phyloP scores from a whole-genome alignment of 2,888 invertebrate genomes.

The Lasioglossum vierecki region DNA sequence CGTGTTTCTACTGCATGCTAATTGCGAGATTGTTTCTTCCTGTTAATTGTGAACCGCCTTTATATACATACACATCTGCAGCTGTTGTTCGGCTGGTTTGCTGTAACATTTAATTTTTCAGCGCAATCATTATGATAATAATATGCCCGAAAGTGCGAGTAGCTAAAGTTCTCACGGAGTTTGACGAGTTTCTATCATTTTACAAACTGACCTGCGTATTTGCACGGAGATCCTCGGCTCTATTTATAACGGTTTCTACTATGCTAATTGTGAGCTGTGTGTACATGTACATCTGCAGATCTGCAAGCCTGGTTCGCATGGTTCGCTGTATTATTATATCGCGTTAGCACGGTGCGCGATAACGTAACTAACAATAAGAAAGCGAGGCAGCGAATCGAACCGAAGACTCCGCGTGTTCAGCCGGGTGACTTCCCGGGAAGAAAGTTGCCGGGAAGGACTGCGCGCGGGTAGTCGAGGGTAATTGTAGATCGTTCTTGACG shows the following conservation, averaged over 20 bases:
- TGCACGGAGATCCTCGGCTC: neutral
- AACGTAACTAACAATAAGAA: slow-evolving; percentile 20
- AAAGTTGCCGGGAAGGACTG: slow-evolving; percentile 43
- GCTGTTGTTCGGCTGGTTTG: neutral
- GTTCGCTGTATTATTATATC: neutral
- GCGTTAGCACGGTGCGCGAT: slow-evolving; percentile 12
- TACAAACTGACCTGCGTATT: neutral
- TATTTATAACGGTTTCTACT: neutral
- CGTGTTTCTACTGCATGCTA: neutral
- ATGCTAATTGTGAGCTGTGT: neutral
- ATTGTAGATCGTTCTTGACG: slow-evolving; percentile 53
- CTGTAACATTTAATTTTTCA: neutral
- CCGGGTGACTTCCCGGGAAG: slow-evolving; percentile 35
- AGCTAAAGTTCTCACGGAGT: neutral
- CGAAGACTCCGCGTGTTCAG: slow-evolving; percentile 64
- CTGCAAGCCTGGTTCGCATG: neutral
- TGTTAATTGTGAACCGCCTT: neutral
- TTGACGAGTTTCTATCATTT: neutral
- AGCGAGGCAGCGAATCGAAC: slow-evolving; percentile 15
- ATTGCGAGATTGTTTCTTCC: neutral
- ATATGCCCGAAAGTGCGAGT: neutral
- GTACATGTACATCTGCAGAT: neutral
- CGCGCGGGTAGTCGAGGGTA: slow-evolving; percentile 28
- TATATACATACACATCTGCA: neutral
- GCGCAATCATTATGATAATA: neutral